Conservation (phyloP, 2,113 vertebrate genomes). For the Glaucidium brasilianum region DNA sequence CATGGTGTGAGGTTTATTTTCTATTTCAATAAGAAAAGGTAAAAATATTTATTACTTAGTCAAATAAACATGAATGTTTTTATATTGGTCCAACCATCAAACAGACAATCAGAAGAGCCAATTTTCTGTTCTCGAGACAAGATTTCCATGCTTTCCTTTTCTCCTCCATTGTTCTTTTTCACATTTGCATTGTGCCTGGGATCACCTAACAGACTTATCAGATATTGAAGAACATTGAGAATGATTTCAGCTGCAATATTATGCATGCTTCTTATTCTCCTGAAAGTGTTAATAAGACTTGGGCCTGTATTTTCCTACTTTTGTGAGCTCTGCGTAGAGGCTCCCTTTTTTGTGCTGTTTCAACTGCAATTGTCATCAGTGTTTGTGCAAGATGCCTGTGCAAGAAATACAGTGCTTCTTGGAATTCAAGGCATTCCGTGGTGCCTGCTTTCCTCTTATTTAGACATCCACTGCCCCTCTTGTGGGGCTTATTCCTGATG, state of each 20-base stretch:
- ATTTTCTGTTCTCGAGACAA: background rate
- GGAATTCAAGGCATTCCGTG: background rate
- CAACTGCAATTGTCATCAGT: background rate
- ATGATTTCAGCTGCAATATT: background rate
- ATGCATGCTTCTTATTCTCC: background rate
- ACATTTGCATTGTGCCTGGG: background rate
- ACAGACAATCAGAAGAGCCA: background rate
- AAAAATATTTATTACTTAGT: background rate
- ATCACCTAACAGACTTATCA: background rate
- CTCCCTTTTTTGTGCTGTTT: background rate
- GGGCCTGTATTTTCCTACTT: background rate
- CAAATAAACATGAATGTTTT: background rate
- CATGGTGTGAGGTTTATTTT: background rate
- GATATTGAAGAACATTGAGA: background rate
- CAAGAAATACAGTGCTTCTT: fast-evolving
- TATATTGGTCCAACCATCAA: background rate
- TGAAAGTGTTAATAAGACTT: background rate
- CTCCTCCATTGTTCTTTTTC: background rate
- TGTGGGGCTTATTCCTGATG: fast-evolving
- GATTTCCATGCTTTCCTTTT: background rate
- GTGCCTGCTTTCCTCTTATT: background rate
- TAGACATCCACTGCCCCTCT: background rate
- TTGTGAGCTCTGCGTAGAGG: background rate
- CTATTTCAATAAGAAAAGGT: background rate
- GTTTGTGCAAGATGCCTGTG: background rate